Evolutionary conservation across 2,888 invertebrate genomes (phyloP), one percentile per base, ranked within the genome.

Genomic region (Thelaira solivaga): DNA sequence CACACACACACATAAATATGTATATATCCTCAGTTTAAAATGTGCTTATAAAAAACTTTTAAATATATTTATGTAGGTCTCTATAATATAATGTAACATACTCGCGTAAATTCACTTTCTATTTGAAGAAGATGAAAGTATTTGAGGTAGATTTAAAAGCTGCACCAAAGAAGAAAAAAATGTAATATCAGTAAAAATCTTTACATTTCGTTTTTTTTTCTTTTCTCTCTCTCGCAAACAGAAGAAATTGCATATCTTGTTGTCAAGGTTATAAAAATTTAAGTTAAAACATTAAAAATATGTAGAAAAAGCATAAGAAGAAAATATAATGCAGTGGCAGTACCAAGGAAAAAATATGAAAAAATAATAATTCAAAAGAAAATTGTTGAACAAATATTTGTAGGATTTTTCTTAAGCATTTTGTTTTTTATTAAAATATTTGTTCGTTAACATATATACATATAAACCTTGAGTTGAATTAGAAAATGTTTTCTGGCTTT

Each of bases 341-440:
- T 18, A 34, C 11, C 3, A 59, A 20, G 34, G 26, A 36, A 24
- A 31, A 36, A 36, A 24, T 4, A 36, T n/a, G 36, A n/a, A 67
- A 47, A 26, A n/a, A n/a, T n/a, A n/a, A n/a, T n/a, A n/a, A n/a
- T n/a, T 64, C 8, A 47, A 39, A 72, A 72, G 39, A 47, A 64
- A 72, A 64, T 39, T 72, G 45, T 47, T 64, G 22, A 47, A 47
- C 55, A 72, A 72, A 72, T 72, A 72, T 72, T 72, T 64, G 69
- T 41, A 41, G 51, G n/a, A 41, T 51, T 51, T 45, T 57, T 59
- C 59, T 39, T 57, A 11, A 4, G 31, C 8, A 43, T 53, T n/a
- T 13, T 18, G 10, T 26, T 45, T 49, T 57, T 16, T 39, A 59
- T 43, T 69, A 36, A 31, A 51, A 61, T 51, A 61, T 51, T 59